Evolutionary conservation across 2,888 invertebrate species (phyloP), one percentile per base, ranked within the genome.

Genomic region (Himalopsyche kuldschensis): DNA sequence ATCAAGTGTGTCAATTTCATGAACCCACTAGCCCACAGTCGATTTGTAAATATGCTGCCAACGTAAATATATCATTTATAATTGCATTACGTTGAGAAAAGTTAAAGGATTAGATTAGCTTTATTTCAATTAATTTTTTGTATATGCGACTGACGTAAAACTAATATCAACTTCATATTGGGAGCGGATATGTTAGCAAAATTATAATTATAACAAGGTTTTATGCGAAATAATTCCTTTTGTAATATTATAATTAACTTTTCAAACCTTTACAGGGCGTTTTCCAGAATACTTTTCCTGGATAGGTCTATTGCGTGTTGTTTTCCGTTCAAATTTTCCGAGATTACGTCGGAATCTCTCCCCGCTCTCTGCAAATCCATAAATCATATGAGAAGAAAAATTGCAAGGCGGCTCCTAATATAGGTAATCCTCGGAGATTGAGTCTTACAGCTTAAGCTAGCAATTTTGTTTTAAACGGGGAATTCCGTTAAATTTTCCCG

Each of bases 361-460:
- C 78, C 83, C 69, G 77, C 79, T 83, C 76, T 82, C 84, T 79
- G 83, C 77, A 86, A 84, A 85, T 84, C 85, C 85, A 86, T 86
- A 86, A 86, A 85, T 86, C 86, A 86, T 86, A 86, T 82, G 82
- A 32, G 84, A 83, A 78, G 79, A 76, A 76, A 78, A 76, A 78
- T 84, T 82, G 85, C 81, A 32, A 24, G 84, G 81, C 55, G 63
- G 55, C 46, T 81, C 81, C 85, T 85, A 84, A 85, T 85, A 84
- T 78, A 80, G 84, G 85, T 86, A 86, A 86, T 86, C 86, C 86
- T 46, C 20, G 30, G 78, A 86, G 86, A 86, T 86, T 85, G 86
- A 86, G 85, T 85, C 84, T 86, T 85, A 84, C 80, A 31, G 77
- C 79, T 81, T n/a, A 84, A 86, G 85, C 85, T 78, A 31, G 48